A percentile compares a stretch with the other conserved stretches of the same genome.
phyloP scores from a whole-genome alignment of 2,888 invertebrate species.

The Celastrina argiolus region DNA sequence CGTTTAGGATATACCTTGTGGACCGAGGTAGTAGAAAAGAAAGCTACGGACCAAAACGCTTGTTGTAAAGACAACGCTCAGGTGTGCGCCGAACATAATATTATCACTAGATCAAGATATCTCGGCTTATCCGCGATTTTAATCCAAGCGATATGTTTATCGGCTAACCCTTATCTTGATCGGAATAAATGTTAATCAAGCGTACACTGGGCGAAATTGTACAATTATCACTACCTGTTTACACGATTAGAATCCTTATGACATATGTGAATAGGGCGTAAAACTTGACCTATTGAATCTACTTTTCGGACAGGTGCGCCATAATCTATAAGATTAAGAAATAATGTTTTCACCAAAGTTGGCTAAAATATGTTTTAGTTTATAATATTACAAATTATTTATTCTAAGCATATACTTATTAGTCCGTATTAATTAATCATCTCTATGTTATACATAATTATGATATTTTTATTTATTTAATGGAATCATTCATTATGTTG shows the following conservation, averaged over 20 bases:
- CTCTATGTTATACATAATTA: no score
- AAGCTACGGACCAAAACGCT: no score
- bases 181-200: not conserved
- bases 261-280: not conserved
- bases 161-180: conserved; percentile 37
- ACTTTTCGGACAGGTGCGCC: not conserved
- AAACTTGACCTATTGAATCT: not conserved
- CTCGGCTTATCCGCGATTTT: conserved; percentile 52
- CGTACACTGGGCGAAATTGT: not conserved
- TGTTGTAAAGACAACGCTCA: no score
- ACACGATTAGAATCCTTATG: not conserved
- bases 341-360: not conserved
- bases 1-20: no score
- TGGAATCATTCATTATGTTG: no score
- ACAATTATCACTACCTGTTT: not conserved
- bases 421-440: no score
- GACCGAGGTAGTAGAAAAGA: no score
- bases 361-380: not conserved
- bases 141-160: conserved; percentile 55
- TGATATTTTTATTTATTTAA: no score
- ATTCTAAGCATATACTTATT: no score
- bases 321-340: not conserved
- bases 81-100: not conserved
- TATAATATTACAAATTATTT: no score
- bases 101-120: conserved; percentile 56